Evolutionary conservation across 2,888 invertebrate species (phyloP).

Genomic region (Lymantria monacha): DNA sequence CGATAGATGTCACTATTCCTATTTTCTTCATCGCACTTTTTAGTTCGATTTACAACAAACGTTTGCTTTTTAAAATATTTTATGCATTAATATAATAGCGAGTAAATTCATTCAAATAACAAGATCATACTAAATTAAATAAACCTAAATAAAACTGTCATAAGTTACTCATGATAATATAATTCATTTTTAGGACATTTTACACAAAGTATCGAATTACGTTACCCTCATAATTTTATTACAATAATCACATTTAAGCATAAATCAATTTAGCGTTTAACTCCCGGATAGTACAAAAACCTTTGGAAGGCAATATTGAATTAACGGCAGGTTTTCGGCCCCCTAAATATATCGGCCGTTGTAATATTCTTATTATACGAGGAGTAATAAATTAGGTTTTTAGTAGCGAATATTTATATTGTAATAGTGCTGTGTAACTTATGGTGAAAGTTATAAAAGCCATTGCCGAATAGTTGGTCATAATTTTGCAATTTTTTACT

Average conservation of each 20-base stretch:
- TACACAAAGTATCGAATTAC: constrained; percentile 13
- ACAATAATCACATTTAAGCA: constrained; percentile 18
- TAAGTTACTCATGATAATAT: too few relatives aligned
- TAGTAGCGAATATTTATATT: constrained; percentile 6
- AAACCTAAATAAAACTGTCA: too few relatives aligned
- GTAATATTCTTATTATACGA: constrained; percentile 8
- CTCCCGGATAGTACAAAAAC: constrained; percentile 13
- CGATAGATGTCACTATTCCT: too few relatives aligned
- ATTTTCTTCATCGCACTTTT: too few relatives aligned
- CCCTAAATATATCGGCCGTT: constrained; percentile 8
- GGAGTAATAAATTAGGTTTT: constrained; percentile 3
- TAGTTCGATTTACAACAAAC: too few relatives aligned
- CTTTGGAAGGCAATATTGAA: constrained; percentile 24
- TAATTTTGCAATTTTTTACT: neutral
- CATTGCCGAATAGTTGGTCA: neutral
- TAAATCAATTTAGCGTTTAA: constrained; percentile 24
- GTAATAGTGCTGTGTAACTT: neutral
- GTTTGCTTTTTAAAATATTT: too few relatives aligned
- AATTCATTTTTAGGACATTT: too few relatives aligned
- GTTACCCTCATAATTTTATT: constrained; percentile 14
- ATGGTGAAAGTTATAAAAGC: neutral
- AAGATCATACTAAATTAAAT: too few relatives aligned
- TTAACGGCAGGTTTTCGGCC: constrained; percentile 17
- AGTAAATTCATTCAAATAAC: too few relatives aligned
- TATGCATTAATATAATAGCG: too few relatives aligned